Percentiles rank a stretch among this genome's conserved stretches.
Conservation (phyloP, 2,113 vertebrate species). For the Carettochelys insculpta region DNA sequence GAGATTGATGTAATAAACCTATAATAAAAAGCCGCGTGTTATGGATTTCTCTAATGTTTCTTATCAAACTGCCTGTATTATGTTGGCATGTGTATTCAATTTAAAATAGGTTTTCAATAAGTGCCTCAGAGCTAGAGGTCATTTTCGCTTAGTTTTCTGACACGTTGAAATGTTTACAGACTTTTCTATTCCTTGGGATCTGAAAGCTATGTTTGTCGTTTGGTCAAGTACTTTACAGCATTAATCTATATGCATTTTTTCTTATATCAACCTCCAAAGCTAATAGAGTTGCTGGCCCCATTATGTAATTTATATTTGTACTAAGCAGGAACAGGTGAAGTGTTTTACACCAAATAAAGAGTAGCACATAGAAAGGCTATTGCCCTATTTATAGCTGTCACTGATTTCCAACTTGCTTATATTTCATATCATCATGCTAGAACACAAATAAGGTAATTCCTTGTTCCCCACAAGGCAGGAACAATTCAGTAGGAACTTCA, state of each 20-base stretch:
- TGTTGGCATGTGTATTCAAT: slow-evolving; percentile 71
- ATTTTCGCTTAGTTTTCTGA: slow-evolving; percentile 40
- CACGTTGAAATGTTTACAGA: background rate
- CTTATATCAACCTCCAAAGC: background rate
- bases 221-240: background rate
- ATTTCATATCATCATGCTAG: background rate
- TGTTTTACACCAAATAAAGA: slow-evolving; percentile 19
- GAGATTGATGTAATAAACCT: slow-evolving; percentile 79
- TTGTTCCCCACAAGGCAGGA: background rate
- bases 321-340: background rate
- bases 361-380: background rate
- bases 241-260: slow-evolving; percentile 3
- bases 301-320: background rate
- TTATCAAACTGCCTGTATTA: slow-evolving; percentile 76
- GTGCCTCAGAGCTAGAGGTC: slow-evolving; percentile 69
- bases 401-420: background rate
- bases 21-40: slow-evolving; percentile 76
- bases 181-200: slow-evolving; percentile 19
- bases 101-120: slow-evolving; percentile 76
- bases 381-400: background rate
- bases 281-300: background rate
- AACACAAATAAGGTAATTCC: background rate
- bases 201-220: slow-evolving; percentile 27
- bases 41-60: slow-evolving; percentile 80
- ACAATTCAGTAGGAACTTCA: background rate